Evolutionary conservation across 2,888 invertebrate species (phyloP), one percentile per base, ranked within the genome.

Genomic region (Pollenia griseotomentosa): DNA sequence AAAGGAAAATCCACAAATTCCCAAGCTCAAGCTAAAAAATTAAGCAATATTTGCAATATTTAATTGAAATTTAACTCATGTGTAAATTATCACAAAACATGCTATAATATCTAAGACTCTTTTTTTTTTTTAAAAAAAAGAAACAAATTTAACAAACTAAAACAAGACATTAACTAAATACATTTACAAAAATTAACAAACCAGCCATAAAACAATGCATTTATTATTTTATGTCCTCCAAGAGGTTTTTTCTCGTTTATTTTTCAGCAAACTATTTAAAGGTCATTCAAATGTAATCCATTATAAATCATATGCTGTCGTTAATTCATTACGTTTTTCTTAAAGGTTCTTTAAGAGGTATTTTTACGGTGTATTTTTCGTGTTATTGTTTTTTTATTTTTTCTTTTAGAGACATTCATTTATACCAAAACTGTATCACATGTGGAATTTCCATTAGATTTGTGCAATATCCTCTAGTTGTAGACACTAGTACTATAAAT

Each of bases 61-160:
- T 88, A 88, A 88, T 88, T 88, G 88, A 83, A 88, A 80, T 81
- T 83, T 85, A 88, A 68, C 73, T 83, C 83, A 83, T 88, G 88
- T 88, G 85, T 88, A 88, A 88, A 88, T 83, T 88, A 85, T 85
- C 83, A 85, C 80, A 83, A 83, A 77, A 83, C 84, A 87, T 85
- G 82, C 82, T 75, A 87, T 79, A 70, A 83, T 86, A 85, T 82
- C 83, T 73, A 71, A 75, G 23, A 53, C 59, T 71, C 70, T 65
- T n/a, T n/a, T n/a, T n/a, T n/a, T n/a, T n/a, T n/a, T 19, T 42
- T 46, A 66, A 66, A 81, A 73, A 84, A 66, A 66, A 63, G 63
- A 78, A 78, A 55, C 42, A 46, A 59, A 42, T n/a, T 40, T 7
- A 63, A 23, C 57, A 42, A 78, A 42, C 51, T 75, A 77, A 85